phyloP scores from a whole-genome alignment of 1,140 invertebrate genomes.

The Bradysia coprophila region DNA sequence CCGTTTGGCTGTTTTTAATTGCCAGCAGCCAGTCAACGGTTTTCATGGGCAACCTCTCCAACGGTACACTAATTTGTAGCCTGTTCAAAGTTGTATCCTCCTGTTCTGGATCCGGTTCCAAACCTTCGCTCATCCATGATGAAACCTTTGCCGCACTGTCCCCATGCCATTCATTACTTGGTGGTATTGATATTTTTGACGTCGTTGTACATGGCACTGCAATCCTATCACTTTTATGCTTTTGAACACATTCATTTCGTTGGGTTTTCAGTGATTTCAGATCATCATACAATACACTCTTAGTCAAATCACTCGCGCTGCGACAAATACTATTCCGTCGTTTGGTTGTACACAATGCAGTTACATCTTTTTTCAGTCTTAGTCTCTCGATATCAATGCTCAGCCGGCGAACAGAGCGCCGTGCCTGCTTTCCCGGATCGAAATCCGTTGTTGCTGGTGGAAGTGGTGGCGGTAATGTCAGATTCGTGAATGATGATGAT shows the following conservation, averaged over 20 bases:
- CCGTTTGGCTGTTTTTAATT: slow-evolving; percentile 11
- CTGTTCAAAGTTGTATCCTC: background rate
- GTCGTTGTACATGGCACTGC: background rate
- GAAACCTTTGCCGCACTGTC: background rate
- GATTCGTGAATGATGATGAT: background rate
- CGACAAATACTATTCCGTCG: background rate
- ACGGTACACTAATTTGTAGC: background rate
- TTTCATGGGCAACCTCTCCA: slow-evolving; percentile 16
- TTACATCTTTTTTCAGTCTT: background rate
- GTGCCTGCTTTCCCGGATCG: background rate
- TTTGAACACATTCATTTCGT: background rate
- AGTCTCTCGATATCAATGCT: background rate
- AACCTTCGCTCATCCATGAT: background rate
- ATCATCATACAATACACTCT: background rate
- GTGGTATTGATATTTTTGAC: too few species aligned
- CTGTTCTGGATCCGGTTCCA: background rate
- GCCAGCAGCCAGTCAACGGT: slow-evolving; percentile 14
- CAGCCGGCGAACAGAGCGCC: background rate
- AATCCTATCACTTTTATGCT: background rate
- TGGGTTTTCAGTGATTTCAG: background rate
- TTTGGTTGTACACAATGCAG: background rate
- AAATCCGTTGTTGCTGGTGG: background rate
- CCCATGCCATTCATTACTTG: too few species aligned
- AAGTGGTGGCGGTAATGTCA: background rate
- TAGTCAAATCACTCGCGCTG: background rate